These are phyloP conservation scores for Philaethria dido DNA, from an alignment of 2,888 invertebrate genomes.

Conservation along the genomic window DNA sequence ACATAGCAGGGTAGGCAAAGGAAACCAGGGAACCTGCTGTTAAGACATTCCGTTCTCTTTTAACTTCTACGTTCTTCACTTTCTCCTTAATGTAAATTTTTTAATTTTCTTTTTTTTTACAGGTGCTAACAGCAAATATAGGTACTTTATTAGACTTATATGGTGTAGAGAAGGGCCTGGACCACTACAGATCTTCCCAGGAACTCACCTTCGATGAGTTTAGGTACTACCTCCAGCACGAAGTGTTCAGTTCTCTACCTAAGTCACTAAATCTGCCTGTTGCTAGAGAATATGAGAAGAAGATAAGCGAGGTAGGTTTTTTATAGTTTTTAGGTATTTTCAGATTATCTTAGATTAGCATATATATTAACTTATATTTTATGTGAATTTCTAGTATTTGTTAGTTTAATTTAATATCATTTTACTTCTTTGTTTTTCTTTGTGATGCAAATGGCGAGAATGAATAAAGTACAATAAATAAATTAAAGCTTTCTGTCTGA, in stretches of 20 bases:
- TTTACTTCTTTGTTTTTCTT: neutral
- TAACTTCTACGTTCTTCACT: too few relatives aligned
- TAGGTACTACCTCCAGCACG: slow-evolving; percentile 89
- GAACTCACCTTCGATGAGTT: slow-evolving; percentile 89
- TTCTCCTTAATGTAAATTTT: too few relatives aligned
- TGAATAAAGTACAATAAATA: neutral
- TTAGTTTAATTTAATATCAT: neutral
- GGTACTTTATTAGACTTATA: slow-evolving; percentile 90
- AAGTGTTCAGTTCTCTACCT: slow-evolving; percentile 88
- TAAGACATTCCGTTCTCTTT: too few relatives aligned
- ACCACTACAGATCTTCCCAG: slow-evolving; percentile 88
- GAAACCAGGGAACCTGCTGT: too few relatives aligned
- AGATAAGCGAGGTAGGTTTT: slow-evolving; percentile 86
- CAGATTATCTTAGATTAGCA: too few relatives aligned
- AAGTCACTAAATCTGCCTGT: slow-evolving; percentile 83
- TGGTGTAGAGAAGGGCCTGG: slow-evolving; percentile 91
- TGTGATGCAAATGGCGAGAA: too few relatives aligned
- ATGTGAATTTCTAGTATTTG: too few relatives aligned
- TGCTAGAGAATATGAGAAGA: slow-evolving; percentile 85
- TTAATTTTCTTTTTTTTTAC: slow-evolving; percentile 48
- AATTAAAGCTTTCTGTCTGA: neutral
- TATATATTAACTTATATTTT: too few relatives aligned
- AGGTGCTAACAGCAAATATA: slow-evolving; percentile 93
- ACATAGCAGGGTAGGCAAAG: too few relatives aligned
- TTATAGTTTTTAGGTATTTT: too few relatives aligned